These are phyloP conservation scores for Drosophila cognata DNA, from an alignment of 2,888 invertebrate species.

Conservation along the genomic window DNA sequence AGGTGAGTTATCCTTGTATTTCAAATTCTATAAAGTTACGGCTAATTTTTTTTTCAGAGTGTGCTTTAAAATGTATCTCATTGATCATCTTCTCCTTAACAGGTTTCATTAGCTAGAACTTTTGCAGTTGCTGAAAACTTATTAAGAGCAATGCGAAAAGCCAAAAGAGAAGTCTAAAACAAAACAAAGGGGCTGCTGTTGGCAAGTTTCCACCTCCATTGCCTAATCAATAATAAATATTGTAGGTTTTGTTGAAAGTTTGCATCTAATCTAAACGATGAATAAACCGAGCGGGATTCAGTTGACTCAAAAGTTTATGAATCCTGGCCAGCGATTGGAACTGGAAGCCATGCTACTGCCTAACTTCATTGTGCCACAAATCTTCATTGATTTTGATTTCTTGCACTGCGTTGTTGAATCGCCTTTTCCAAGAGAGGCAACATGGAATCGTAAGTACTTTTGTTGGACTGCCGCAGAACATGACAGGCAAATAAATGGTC, in stretches of 20 bases:
- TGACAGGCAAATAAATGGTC: slow-evolving; percentile 77
- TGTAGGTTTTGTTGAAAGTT: slow-evolving; percentile 47
- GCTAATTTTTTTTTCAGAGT: neutral
- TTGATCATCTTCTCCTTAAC: neutral
- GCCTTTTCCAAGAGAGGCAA: slow-evolving; percentile 57
- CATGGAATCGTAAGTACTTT: slow-evolving; percentile 52
- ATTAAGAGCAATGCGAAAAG: slow-evolving; percentile 24
- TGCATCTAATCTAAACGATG: slow-evolving; percentile 30
- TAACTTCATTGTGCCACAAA: slow-evolving; percentile 51
- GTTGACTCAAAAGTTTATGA: slow-evolving; percentile 53
- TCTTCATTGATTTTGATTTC: slow-evolving; percentile 79
- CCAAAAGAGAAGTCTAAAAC: slow-evolving; percentile 19
- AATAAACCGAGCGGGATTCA: slow-evolving; percentile 13
- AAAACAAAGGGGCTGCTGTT: slow-evolving; percentile 1
- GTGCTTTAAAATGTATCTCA: neutral
- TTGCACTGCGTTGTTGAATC: slow-evolving; percentile 61
- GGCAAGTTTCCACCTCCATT: neutral
- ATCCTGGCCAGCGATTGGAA: slow-evolving; percentile 42
- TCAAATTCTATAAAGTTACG: too few species aligned
- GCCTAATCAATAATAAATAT: slow-evolving; percentile 62
- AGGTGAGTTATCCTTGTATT: too few species aligned
- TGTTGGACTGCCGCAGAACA: slow-evolving; percentile 53
- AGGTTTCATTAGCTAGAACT: slow-evolving; percentile 18
- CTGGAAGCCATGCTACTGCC: slow-evolving; percentile 41
- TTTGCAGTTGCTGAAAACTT: slow-evolving; percentile 5